Percentiles rank a stretch among this genome's conserved stretches.
These are phyloP conservation scores for Anthopleura sola DNA, from an alignment of 64 coral and sea anemone genomes.

Conservation along the genomic window DNA sequence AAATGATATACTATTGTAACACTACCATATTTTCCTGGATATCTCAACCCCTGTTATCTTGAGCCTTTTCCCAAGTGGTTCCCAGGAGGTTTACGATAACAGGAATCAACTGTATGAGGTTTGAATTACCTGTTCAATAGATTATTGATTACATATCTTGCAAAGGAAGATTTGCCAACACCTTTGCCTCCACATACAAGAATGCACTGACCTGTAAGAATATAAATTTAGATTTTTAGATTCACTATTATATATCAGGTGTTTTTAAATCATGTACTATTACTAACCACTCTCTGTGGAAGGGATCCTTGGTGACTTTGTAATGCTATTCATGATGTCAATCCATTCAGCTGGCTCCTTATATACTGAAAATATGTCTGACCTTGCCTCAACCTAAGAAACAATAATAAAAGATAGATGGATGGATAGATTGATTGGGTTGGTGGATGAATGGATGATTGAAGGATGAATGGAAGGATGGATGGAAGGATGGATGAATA, in stretches of 20 bases:
- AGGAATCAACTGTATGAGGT: too few relatives aligned
- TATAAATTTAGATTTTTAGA: neutral
- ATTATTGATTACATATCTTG: slow-evolving; percentile 70
- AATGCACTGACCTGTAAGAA: slow-evolving; percentile 23
- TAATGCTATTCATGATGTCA: neutral
- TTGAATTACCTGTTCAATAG: slow-evolving; percentile 78
- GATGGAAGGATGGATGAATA: too few relatives aligned
- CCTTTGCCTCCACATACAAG: slow-evolving; percentile 88
- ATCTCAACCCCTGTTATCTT: too few relatives aligned
- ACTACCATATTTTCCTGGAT: too few relatives aligned
- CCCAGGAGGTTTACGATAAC: too few relatives aligned
- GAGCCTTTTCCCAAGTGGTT: too few relatives aligned
- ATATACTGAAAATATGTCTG: neutral
- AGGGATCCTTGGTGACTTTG: neutral
- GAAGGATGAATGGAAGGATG: too few relatives aligned
- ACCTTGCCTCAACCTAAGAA: neutral
- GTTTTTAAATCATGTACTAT: neutral
- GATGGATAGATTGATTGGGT: neutral
- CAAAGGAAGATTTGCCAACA: slow-evolving; percentile 91
- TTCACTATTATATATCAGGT: too few relatives aligned
- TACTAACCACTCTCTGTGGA: neutral
- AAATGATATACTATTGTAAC: too few relatives aligned
- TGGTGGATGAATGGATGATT: too few relatives aligned
- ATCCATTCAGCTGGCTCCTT: neutral
- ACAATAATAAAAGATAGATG: neutral